Evolutionary conservation across 2,888 invertebrate genomes (phyloP).

Genomic region (Eudemis profundana): DNA sequence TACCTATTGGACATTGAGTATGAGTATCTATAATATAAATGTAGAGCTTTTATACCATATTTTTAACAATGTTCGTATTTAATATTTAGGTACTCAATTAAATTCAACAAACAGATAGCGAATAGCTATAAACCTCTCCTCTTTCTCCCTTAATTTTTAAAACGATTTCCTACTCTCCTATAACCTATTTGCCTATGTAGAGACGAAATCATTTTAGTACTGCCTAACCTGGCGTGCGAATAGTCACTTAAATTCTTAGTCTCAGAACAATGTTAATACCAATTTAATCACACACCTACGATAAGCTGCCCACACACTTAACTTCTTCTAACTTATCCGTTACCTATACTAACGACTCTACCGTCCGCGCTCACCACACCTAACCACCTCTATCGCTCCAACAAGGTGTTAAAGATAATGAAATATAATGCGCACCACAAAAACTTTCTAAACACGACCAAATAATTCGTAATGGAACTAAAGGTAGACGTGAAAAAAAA

Average conservation of each 20-base stretch:
- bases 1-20: no score
- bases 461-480: constrained; percentile 77
- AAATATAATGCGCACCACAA: constrained; percentile 73
- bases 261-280: not conserved
- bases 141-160: no score
- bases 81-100: no score
- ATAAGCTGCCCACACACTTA: not conserved
- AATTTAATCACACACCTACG: not conserved
- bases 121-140: no score
- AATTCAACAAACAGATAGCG: no score
- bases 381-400: constrained; percentile 51
- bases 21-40: no score
- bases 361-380: constrained; percentile 9
- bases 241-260: not conserved
- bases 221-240: not conserved
- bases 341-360: constrained; percentile 24
- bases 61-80: no score
- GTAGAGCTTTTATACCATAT: no score
- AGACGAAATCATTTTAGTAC: no score
- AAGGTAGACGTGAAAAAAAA: constrained; percentile 69
- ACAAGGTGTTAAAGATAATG: constrained; percentile 81
- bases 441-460: constrained; percentile 68
- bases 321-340: not conserved
- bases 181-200: no score
- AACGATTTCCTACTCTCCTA: no score